Conservation (phyloP, 1,140 invertebrate species). For the Aphelinus atriplicis region DNA sequence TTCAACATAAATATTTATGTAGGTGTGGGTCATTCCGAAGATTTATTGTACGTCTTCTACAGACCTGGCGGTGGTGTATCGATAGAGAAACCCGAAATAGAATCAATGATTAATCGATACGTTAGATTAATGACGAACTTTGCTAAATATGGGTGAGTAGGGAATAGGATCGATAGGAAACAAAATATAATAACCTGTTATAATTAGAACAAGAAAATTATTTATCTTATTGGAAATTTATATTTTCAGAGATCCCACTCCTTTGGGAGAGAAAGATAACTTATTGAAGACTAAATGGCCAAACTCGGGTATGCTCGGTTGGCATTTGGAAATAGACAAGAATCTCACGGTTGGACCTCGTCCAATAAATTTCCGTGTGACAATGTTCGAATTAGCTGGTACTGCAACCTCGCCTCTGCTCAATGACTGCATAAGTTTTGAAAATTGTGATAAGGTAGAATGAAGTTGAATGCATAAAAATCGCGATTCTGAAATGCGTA, state of each 20-base stretch:
- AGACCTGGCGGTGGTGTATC: background rate
- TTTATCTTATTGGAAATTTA: too few relatives aligned
- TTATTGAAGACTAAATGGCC: slow-evolving; percentile 12
- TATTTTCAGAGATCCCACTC: slow-evolving; percentile 16
- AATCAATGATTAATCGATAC: background rate
- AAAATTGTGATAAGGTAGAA: too few relatives aligned
- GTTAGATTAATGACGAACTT: slow-evolving; percentile 10
- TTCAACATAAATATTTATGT: background rate
- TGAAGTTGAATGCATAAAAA: too few relatives aligned
- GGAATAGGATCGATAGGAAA: too few relatives aligned
- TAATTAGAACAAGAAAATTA: too few relatives aligned
- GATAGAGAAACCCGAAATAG: background rate
- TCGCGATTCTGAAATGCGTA: too few relatives aligned
- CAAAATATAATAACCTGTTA: too few relatives aligned
- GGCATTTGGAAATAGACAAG: slow-evolving; percentile 11
- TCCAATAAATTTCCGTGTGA: background rate
- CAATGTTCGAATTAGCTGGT: background rate
- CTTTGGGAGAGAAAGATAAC: background rate
- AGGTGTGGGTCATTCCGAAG: slow-evolving; percentile 18
- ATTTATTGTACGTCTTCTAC: slow-evolving; percentile 19
- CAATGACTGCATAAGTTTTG: background rate
- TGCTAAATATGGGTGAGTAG: slow-evolving; percentile 20
- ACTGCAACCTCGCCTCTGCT: slow-evolving; percentile 7
- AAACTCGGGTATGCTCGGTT: background rate
- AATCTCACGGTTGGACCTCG: background rate